A percentile compares a stretch with the other conserved stretches of the same genome.
phyloP scores from a whole-genome alignment of 2,797 vertebrate genomes.

The Orestias chungarensis region DNA sequence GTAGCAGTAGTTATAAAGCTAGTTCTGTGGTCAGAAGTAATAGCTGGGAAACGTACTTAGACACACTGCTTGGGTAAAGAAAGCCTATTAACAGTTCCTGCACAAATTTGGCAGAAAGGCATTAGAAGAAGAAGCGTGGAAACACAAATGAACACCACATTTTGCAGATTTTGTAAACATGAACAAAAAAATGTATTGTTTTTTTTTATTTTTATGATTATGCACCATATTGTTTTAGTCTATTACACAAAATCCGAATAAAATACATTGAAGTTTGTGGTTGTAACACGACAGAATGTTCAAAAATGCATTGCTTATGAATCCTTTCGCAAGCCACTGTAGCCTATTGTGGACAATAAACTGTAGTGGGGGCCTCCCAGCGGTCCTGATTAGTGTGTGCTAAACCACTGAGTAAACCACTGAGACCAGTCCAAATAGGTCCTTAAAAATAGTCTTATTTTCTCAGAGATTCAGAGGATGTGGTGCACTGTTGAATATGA shows the following conservation, averaged over 20 bases:
- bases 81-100: background rate
- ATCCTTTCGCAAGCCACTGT: background rate
- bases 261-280: background rate
- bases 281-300: background rate
- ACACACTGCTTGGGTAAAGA: background rate
- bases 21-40: background rate
- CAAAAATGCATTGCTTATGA: background rate
- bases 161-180: background rate
- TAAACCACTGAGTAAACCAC: slow-evolving; percentile 38
- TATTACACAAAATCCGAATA: background rate
- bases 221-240: background rate
- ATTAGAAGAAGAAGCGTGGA: background rate
- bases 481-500: background rate
- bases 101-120: background rate
- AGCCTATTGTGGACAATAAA: slow-evolving; percentile 1
- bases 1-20: background rate
- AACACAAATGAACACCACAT: background rate
- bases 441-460: slow-evolving; percentile 32
- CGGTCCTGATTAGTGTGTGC: slow-evolving; percentile 33
- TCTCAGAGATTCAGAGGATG: slow-evolving; percentile 14
- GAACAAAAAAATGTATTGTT: background rate
- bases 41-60: background rate
- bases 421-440: slow-evolving; percentile 44
- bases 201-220: background rate
- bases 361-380: slow-evolving; percentile 28